Conservation (phyloP, 2,888 invertebrate species). For the Aphidoletes aphidimyza region DNA sequence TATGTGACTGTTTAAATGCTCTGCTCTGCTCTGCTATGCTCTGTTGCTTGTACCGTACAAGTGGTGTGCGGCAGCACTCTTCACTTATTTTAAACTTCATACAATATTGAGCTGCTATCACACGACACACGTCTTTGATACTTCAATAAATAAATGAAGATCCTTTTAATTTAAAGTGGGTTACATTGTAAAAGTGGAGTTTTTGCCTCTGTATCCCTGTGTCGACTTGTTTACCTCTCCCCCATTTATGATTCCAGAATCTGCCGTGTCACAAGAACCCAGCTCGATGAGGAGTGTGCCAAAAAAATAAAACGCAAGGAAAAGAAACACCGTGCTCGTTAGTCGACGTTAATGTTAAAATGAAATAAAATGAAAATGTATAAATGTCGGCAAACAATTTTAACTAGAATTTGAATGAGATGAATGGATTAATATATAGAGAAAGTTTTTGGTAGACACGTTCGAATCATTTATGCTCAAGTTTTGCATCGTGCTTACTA, state of each 20-base stretch:
- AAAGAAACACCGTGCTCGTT: not conserved
- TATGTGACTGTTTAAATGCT: no score
- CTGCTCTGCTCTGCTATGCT: no score
- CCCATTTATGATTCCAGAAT: not conserved
- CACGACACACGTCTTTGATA: not conserved
- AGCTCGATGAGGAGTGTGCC: not conserved
- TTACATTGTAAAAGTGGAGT: not conserved
- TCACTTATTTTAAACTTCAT: not conserved
- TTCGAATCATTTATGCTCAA: not conserved
- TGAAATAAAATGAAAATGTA: constrained; percentile 12
- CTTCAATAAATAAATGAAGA: constrained; percentile 47
- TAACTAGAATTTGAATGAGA: not conserved
- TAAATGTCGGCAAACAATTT: constrained; percentile 4
- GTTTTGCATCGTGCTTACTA: not conserved
- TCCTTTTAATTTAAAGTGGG: constrained; percentile 53
- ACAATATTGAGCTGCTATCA: not conserved
- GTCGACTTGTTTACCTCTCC: not conserved
- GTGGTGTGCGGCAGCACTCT: no score
- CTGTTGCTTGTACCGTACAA: no score
- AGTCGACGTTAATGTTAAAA: not conserved
- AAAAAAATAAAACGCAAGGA: not conserved
- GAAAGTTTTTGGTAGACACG: constrained; percentile 23
- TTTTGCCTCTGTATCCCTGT: not conserved
- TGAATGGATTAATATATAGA: constrained; percentile 27
- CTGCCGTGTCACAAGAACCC: no score